Percentiles rank a stretch among this genome's conserved stretches.
Evolutionary conservation across 2,888 invertebrate species (phyloP).

Genomic region (Drosophila infuscata): DNA sequence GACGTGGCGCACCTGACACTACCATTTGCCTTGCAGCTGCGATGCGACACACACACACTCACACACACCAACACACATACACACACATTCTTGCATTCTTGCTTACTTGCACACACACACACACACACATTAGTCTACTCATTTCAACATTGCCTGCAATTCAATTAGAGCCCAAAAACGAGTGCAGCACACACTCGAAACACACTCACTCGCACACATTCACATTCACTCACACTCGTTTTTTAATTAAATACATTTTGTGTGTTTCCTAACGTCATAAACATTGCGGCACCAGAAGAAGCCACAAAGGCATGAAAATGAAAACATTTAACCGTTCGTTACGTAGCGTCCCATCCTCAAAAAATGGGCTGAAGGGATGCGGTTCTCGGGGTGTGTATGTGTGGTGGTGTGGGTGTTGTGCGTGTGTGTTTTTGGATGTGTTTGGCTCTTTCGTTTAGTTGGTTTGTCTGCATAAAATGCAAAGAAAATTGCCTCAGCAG

Average conservation of each 20-base stretch:
- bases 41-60: constrained; percentile 12
- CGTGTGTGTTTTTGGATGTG: neutral
- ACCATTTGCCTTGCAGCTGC: constrained; percentile 17
- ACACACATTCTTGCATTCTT: constrained; percentile 5
- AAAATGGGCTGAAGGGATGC: constrained; percentile 17
- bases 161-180: constrained; percentile 63
- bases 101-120: constrained; percentile 8
- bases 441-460: constrained; percentile 31
- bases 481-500: constrained; percentile 69
- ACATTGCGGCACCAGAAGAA: constrained; percentile 48
- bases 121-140: constrained; percentile 44
- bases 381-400: neutral
- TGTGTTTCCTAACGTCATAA: constrained; percentile 68
- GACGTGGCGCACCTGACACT: constrained; percentile 52
- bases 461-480: constrained; percentile 64
- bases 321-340: constrained; percentile 74
- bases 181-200: constrained; percentile 30
- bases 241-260: constrained; percentile 76
- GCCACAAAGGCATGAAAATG: constrained; percentile 65
- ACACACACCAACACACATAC: constrained; percentile 14
- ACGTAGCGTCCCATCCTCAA: constrained; percentile 30
- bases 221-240: constrained; percentile 27
- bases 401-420: neutral
- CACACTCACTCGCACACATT: neutral
- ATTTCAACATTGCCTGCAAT: constrained; percentile 57